Base-by-base conservation (phyloP, 2,797 vertebrate species). In the Adelosebastes latens region DNA sequence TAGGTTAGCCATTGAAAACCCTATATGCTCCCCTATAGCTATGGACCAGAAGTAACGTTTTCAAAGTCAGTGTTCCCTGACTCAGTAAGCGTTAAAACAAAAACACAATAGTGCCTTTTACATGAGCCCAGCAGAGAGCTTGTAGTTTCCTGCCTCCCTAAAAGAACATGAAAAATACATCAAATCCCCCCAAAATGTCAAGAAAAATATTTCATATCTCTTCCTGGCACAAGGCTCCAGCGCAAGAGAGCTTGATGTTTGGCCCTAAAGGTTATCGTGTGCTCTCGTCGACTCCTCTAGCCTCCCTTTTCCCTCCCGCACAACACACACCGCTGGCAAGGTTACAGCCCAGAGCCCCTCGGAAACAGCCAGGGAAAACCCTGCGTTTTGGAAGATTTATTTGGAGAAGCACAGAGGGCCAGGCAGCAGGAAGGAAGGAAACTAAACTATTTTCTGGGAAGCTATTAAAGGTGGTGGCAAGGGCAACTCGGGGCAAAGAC, bases 181-280 rank as follows among this genome's bases (percentile, higher is more conserved):
- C 79, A 75, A 85, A 88, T 82, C 63, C n/a, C 36, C 69, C 22
- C 59, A 3, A 49, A 86, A 80, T 73, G 86, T 82, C 81, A 69
- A 72, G 69, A 80, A 73, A 84, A 83, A 81, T 56, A 53, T 71
- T 75, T 83, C 66, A 5, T 42, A 72, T 86, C 81, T 80, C 56
- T 25, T 72, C 65, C 59, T 82, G 61, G 69, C 63, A 81, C 39
- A 13, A 18, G 53, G 58, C 76, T 72, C 14, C 18, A 13, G 74
- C 4, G 6, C 22, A 3, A 34, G 58, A 39, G 63, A 79, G 78
- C 72, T 68, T 61, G 79, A 79, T 80, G 79, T 81, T 84, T 72
- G 82, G 82, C 74, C 86, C 84, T 87, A 72, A 84, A 89, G 90
- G 91, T 89, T 72, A 86, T 75, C 65, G 27, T 65, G 70, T 31